These are phyloP conservation scores for Heterotilapia buettikoferi DNA, from an alignment of 2,113 vertebrate genomes.

Conservation along the genomic window DNA sequence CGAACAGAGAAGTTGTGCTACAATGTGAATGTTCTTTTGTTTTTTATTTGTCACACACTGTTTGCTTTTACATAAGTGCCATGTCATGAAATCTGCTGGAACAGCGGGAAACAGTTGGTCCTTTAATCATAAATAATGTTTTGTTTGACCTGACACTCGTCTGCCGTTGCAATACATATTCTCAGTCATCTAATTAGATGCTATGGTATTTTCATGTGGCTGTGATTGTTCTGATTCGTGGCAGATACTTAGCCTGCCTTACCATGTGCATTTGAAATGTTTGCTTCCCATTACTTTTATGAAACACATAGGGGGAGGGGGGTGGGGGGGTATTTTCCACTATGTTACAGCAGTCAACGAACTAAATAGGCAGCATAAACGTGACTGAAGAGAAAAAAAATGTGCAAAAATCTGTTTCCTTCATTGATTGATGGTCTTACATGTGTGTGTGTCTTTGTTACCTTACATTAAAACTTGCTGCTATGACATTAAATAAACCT, in stretches of 20 bases:
- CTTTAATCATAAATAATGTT: background rate
- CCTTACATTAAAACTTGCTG: conserved; percentile 66
- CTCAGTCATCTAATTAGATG: conserved; percentile 38
- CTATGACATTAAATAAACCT: conserved; percentile 71
- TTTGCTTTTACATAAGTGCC: conserved; percentile 59
- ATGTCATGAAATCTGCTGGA: conserved; percentile 48
- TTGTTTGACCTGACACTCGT: background rate
- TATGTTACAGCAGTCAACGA: conserved; percentile 26
- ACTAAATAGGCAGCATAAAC: conserved; percentile 45
- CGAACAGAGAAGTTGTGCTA: background rate
- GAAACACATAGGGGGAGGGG: background rate
- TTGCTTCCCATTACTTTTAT: conserved; percentile 51
- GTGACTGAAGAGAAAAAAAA: conserved; percentile 45
- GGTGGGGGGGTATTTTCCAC: background rate
- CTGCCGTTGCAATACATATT: conserved; percentile 35
- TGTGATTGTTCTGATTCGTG: conserved; percentile 42
- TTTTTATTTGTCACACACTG: conserved; percentile 13
- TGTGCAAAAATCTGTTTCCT: conserved; percentile 58
- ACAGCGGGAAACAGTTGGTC: background rate
- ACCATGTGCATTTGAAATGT: conserved; percentile 38
- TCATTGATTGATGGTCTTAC: conserved; percentile 58
- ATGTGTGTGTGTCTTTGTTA: conserved; percentile 66
- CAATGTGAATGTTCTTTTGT: conserved; percentile 32
- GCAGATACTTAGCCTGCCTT: conserved; percentile 45
- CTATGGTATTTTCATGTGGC: conserved; percentile 53